Conservation (phyloP, 2,888 invertebrate genomes). For the Drosophila monieri region DNA sequence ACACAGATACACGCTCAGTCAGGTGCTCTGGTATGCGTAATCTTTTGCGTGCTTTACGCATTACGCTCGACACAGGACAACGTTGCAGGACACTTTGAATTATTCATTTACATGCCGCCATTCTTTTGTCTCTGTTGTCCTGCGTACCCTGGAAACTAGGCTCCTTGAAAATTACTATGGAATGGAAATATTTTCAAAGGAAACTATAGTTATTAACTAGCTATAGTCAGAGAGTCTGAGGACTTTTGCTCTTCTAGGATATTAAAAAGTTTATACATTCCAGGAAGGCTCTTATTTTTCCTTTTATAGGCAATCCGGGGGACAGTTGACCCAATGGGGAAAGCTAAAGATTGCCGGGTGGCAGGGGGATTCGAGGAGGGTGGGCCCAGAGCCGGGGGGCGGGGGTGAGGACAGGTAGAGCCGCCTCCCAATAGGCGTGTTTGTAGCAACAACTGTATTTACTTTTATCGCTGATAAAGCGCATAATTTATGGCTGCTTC, state of each 20-base stretch:
- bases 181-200: neutral
- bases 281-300: neutral
- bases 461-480: conserved; percentile 81
- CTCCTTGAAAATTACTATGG: neutral
- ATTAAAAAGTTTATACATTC: neutral
- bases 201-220: neutral
- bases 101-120: conserved; percentile 75
- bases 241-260: neutral
- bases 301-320: conserved; percentile 52
- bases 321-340: conserved; percentile 57
- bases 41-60: conserved; percentile 80
- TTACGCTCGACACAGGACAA: conserved; percentile 66
- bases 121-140: neutral
- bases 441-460: conserved; percentile 78
- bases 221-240: neutral
- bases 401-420: conserved; percentile 10
- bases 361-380: conserved; percentile 11
- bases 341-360: conserved; percentile 23
- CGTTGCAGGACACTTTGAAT: conserved; percentile 80
- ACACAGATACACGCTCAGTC: conserved; percentile 12
- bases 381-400: neutral
- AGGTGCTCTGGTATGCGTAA: conserved; percentile 68
- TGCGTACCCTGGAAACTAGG: conserved; percentile 10
- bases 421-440: conserved; percentile 73
- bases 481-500: conserved; percentile 79